Evolutionary conservation across 2,888 invertebrate species (phyloP).

Genomic region (Mimas tiliae): DNA sequence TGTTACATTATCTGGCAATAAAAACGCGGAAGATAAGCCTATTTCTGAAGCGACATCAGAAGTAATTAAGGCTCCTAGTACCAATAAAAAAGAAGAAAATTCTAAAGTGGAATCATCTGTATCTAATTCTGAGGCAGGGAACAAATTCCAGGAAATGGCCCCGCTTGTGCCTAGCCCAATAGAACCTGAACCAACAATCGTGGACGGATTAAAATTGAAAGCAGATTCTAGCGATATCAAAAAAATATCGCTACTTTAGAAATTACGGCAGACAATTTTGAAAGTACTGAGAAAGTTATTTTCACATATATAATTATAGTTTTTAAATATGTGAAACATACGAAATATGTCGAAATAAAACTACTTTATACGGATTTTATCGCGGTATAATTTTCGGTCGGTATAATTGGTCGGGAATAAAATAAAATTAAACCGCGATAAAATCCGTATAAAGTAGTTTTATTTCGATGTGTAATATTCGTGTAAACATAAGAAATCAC

Average conservation of each 20-base stretch:
- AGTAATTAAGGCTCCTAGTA: not conserved
- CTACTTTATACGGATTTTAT: too few relatives aligned
- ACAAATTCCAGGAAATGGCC: conserved; percentile 20
- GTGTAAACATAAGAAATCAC: too few relatives aligned
- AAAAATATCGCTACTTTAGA: not conserved
- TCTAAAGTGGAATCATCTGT: not conserved
- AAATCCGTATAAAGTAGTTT: too few relatives aligned
- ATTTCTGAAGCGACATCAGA: conserved; percentile 1
- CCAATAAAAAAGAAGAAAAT: not conserved
- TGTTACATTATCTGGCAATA: not conserved
- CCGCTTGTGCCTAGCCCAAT: not conserved
- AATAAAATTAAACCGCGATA: too few relatives aligned
- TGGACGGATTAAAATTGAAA: not conserved
- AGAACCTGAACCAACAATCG: not conserved
- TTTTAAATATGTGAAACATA: not conserved
- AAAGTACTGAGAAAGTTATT: not conserved
- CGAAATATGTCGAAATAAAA: too few relatives aligned
- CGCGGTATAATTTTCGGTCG: too few relatives aligned
- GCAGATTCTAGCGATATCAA: not conserved
- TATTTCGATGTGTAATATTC: too few relatives aligned
- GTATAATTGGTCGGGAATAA: too few relatives aligned
- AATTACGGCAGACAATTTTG: too few relatives aligned
- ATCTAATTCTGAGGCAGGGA: conserved; percentile 21
- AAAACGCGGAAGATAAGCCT: not conserved
- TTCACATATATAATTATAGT: not conserved